Evolutionary conservation across 2,113 vertebrate genomes (phyloP), one percentile per base, ranked within the genome.

Genomic region (Cranoglanis bouderius): DNA sequence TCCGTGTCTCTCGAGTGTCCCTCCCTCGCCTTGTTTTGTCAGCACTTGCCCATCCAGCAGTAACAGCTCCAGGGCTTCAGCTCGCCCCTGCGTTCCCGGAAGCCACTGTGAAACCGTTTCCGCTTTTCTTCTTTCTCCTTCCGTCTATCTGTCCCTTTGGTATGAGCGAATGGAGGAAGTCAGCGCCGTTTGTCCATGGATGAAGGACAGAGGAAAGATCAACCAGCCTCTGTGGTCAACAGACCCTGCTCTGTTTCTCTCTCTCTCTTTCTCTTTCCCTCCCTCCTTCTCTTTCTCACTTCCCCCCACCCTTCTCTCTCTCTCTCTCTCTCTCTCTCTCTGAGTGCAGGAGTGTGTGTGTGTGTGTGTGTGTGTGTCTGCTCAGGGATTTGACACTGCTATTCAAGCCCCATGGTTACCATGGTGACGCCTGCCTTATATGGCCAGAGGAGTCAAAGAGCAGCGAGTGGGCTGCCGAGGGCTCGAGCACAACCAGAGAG

Each of bases 311-410:
- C 75, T 85, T 85, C 90, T 87, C 91, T 92, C 90, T 90, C 86
- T 89, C 89, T 85, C 90, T 88, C 90, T 63, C 75, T 87, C 51
- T 65, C 74, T 84, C 61, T 94, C 93, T 88, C 40, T 90, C 49
- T 86, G 49, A 53, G 85, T 84, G 77, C 65, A 72, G 67, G 88
- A 85, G 90, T 80, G 84, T 80, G 89, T 61, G 78, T 80, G 88
- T 85, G 84, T 82, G 82, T 88, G 93, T 92, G 94, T 95, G 95
- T 94, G 94, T 95, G 92, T 95, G 95, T 95, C 94, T 95, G 96
- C 95, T 95, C 92, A 96, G 95, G 95, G 96, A 96, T 96, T 96
- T 96, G 96, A 96, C 96, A 96, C 95, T 96, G 95, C 96, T 96
- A 96, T 96, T 96, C 95, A 96, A 96, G 95, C 96, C 94, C 95